phyloP scores from a whole-genome alignment of 1,140 invertebrate species.

The Ceratosolen fusciceps region DNA sequence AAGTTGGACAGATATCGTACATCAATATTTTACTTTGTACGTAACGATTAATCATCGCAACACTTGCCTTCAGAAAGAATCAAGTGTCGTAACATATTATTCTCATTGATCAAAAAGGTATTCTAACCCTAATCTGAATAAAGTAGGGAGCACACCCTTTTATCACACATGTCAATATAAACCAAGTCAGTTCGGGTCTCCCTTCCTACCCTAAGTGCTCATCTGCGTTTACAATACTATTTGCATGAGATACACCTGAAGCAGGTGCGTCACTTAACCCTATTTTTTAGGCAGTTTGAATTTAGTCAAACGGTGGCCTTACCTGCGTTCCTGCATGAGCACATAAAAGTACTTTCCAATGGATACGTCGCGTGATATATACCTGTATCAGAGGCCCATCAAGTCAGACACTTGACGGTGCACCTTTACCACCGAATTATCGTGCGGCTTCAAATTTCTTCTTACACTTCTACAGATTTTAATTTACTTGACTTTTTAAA shows the following conservation, averaged over 20 bases:
- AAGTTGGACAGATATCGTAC: too few relatives aligned
- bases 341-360: slow-evolving; percentile 37
- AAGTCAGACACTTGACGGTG: not conserved
- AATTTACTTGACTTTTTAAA: too few relatives aligned
- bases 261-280: slow-evolving; percentile 31
- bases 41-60: slow-evolving; percentile 18
- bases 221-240: not conserved
- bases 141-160: slow-evolving; percentile 44
- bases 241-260: slow-evolving; percentile 37
- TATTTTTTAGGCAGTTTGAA: slow-evolving; percentile 16
- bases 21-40: too few relatives aligned
- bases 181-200: slow-evolving; percentile 14
- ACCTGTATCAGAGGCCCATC: not conserved
- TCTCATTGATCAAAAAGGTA: slow-evolving; percentile 40
- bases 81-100: not conserved
- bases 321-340: slow-evolving; percentile 25
- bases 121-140: slow-evolving; percentile 68
- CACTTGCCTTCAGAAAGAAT: not conserved
- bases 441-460: not conserved
- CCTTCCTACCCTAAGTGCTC: not conserved
- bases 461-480: not conserved
- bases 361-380: not conserved
- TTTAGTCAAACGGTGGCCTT: not conserved
- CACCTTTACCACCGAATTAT: slow-evolving; percentile 1
- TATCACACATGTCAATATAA: slow-evolving; percentile 15